A percentile compares a stretch with the other conserved stretches of the same genome.
Evolutionary conservation across 2,888 invertebrate species (phyloP).

Genomic region (Anarsia innoxiella): DNA sequence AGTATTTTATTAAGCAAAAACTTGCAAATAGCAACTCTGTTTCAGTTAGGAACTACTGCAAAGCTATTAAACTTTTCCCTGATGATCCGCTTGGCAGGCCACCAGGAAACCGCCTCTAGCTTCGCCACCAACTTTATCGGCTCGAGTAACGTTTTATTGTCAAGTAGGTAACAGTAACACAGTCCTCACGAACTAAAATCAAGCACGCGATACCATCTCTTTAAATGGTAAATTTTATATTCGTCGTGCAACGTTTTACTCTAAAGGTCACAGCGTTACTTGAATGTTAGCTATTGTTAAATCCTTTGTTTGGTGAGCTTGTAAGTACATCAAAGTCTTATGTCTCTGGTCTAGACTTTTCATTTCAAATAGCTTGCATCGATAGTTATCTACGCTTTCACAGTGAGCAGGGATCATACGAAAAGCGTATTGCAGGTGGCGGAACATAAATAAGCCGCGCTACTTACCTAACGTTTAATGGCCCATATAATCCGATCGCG

Average conservation of each 20-base stretch:
- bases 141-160: conserved; percentile 9
- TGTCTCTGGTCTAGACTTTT: no score
- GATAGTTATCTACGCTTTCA: no score
- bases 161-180: conserved; percentile 8
- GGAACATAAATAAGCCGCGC: neutral
- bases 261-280: neutral
- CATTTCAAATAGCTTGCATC: no score
- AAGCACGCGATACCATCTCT: conserved; percentile 14
- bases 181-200: conserved; percentile 10
- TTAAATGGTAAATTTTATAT: conserved; percentile 1
- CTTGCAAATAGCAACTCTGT: conserved; percentile 6
- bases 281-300: neutral
- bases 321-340: no score
- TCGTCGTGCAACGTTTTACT: neutral
- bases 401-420: no score
- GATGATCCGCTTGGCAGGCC: conserved; percentile 35
- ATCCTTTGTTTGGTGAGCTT: neutral
- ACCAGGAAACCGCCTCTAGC: conserved; percentile 23
- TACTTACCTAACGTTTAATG: neutral
- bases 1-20: conserved; percentile 7
- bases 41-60: conserved; percentile 30
- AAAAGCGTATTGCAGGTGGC: no score
- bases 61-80: conserved; percentile 47
- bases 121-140: conserved; percentile 13
- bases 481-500: neutral